These are phyloP conservation scores for Sebastes aleutianus DNA, from an alignment of 2,797 vertebrate genomes.

Conservation along the genomic window DNA sequence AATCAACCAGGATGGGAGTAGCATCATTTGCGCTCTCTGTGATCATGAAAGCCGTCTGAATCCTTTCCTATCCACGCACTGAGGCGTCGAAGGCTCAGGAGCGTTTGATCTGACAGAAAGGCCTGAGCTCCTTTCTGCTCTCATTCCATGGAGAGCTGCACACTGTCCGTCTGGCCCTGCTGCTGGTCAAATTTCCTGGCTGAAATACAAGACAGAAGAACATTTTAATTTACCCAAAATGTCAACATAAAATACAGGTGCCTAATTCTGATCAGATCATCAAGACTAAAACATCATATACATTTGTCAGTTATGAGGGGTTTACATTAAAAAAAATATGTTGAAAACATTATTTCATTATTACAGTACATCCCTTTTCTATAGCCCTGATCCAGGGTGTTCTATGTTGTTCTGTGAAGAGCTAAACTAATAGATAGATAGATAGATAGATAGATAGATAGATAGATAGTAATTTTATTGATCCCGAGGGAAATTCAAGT, in stretches of 20 bases:
- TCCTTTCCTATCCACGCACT: not conserved
- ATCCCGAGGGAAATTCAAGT: too few species aligned
- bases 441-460: not conserved
- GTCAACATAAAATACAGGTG: not conserved
- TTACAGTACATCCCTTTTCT: not conserved
- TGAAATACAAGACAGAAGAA: conserved; percentile 28
- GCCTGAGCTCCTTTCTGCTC: not conserved
- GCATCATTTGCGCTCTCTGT: not conserved
- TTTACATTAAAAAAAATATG: not conserved
- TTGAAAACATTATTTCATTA: not conserved
- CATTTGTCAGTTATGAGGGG: not conserved
- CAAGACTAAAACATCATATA: not conserved
- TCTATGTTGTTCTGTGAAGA: not conserved
- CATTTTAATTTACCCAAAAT: not conserved
- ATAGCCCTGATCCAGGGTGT: too few species aligned
- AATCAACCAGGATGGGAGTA: not conserved
- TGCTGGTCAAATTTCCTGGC: conserved; percentile 83
- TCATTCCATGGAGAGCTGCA: conserved; percentile 85
- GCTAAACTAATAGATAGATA: too few species aligned
- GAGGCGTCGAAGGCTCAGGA: not conserved
- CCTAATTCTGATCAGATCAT: not conserved
- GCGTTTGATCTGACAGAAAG: not conserved
- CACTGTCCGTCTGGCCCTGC: conserved; percentile 74
- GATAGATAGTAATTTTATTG: not conserved
- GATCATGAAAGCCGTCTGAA: not conserved